These are phyloP conservation scores for Drosophila equinoxialis DNA, from an alignment of 1,140 invertebrate genomes.

Conservation along the genomic window DNA sequence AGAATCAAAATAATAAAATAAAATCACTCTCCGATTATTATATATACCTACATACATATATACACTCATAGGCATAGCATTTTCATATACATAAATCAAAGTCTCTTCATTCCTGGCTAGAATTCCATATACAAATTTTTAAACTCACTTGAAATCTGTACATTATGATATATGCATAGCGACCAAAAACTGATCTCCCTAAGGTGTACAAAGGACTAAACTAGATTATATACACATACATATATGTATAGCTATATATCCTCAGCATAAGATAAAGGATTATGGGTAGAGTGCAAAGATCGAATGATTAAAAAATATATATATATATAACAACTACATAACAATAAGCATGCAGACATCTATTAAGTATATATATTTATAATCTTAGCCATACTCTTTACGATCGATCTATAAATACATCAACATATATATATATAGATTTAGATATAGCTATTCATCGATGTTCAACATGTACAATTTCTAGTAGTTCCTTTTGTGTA, in stretches of 20 bases:
- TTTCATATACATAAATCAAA: conserved; percentile 12
- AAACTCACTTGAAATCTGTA: conserved; percentile 43
- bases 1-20: conserved; percentile 36
- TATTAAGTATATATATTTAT: background rate
- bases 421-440: conserved; percentile 6
- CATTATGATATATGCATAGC: conserved; percentile 43
- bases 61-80: conserved; percentile 32
- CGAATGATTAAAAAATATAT: background rate
- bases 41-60: conserved; percentile 24
- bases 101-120: conserved; percentile 31
- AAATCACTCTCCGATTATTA: conserved; percentile 36
- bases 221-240: conserved; percentile 20
- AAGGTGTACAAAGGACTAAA: conserved; percentile 56
- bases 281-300: background rate
- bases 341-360: conserved; percentile 3
- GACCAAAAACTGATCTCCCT: conserved; percentile 67
- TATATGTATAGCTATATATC: background rate
- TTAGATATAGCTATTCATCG: conserved; percentile 35
- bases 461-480: conserved; percentile 28
- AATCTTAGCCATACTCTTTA: conserved; percentile 2
- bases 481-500: conserved; percentile 51
- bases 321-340: background rate
- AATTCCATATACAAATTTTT: conserved; percentile 36
- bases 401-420: background rate
- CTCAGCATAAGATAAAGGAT: conserved; percentile 1